Base-by-base conservation (phyloP, 2,113 vertebrate genomes). In the Osmerus mordax region DNA sequence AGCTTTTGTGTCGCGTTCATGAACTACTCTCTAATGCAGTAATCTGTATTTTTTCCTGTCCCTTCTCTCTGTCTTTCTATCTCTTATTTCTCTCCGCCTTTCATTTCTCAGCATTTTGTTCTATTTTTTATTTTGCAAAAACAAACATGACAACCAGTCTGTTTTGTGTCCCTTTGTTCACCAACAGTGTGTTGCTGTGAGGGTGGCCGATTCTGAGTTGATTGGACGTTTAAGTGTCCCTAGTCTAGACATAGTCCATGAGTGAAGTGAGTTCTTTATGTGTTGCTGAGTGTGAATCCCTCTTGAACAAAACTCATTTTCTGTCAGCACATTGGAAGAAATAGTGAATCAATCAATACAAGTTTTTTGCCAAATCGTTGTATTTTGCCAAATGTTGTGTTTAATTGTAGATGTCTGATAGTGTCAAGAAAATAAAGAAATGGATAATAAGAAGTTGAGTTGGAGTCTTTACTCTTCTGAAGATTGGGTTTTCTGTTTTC, bases 391-490 rank as follows among this genome's bases (percentile, higher is more conserved):
- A 92, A 86, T 80, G 70, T 60, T 76, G 74, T 72, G 78, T 67
- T 84, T 86, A 84, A 90, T 73, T 88, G 86, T 91, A 90, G 80
- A 86, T 89, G 91, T 93, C 88, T 89, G 80, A 89, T 89, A 85
- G 82, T 89, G 87, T 90, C 83, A 88, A 85, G 76, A 87, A 86
- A 92, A 91, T 87, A 92, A 91, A 91, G 68, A 82, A 78, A 82
- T 70, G 64, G 15, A 47, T n/a, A 11, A 51, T 56, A n/a, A 63
- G 60, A 47, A 3, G 18, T 19, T 1, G 3, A 18, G 18, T 65
- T 65, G 23, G 19, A 51, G 64, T 65, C 3, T 65, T 51, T 18
- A 65, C 5, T 47, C 47, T 15, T 9, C 18, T 65, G 32, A 28
- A 29, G 12, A 28, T 16, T 62, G 60, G 60, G 41, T 47, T 47